phyloP scores from a whole-genome alignment of 2,888 invertebrate species.

The Teinopalpus imperialis region DNA sequence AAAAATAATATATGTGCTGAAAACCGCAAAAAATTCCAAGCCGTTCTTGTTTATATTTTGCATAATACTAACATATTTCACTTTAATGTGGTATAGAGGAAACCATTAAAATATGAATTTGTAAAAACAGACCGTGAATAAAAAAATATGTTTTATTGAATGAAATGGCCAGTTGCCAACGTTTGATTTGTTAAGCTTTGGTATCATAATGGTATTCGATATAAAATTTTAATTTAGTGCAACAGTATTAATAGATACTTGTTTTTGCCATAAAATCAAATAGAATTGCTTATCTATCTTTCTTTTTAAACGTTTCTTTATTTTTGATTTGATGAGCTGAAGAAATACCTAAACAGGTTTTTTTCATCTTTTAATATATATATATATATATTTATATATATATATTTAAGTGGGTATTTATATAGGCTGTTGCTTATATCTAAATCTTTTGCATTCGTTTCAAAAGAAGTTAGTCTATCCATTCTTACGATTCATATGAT shows the following conservation, averaged over 20 bases:
- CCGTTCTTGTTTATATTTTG: slow-evolving; percentile 6
- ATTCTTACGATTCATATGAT: no score
- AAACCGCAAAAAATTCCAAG: no score
- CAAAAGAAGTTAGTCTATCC: no score
- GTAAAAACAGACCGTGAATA: slow-evolving; percentile 18
- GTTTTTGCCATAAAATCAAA: slow-evolving; percentile 10
- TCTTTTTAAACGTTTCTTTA: not conserved
- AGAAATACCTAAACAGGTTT: no score
- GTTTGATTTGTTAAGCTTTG: slow-evolving; percentile 23
- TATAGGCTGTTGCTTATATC: no score
- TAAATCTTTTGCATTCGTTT: no score
- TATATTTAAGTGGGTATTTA: no score
- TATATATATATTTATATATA: no score
- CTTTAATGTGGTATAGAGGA: slow-evolving; percentile 22
- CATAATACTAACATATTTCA: slow-evolving; percentile 22
- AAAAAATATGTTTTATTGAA: slow-evolving; percentile 25
- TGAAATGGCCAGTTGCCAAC: slow-evolving; percentile 27
- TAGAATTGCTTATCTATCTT: slow-evolving; percentile 10
- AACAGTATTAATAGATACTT: slow-evolving; percentile 15
- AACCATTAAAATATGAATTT: slow-evolving; percentile 26
- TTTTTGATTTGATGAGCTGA: no score
- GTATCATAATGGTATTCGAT: slow-evolving; percentile 21
- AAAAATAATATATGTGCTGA: slow-evolving; percentile 3
- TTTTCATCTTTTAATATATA: no score
- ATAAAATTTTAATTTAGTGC: slow-evolving; percentile 22